These are phyloP conservation scores for Troides oblongomaculatus DNA, from an alignment of 2,888 invertebrate genomes.

Conservation along the genomic window DNA sequence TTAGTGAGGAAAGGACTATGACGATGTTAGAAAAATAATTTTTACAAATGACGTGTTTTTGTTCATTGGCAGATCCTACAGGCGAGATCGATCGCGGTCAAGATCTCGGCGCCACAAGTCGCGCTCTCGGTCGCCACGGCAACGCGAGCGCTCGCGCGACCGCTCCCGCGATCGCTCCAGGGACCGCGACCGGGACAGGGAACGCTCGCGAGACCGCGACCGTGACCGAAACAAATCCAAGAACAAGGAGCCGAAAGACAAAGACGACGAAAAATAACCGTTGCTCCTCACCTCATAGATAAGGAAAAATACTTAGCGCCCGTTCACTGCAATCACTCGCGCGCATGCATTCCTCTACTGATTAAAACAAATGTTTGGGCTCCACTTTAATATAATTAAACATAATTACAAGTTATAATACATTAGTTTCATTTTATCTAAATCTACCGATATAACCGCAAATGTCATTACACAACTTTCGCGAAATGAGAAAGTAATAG, in stretches of 20 bases:
- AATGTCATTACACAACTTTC: background rate
- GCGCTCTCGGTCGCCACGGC: constrained; percentile 84
- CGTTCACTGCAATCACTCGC: background rate
- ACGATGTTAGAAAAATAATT: background rate
- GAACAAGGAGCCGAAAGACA: constrained; percentile 80
- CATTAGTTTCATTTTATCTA: constrained; percentile 1
- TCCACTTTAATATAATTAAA: constrained; percentile 18
- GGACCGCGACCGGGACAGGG: constrained; percentile 67
- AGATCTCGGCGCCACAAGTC: constrained; percentile 85
- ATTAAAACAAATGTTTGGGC: constrained; percentile 1
- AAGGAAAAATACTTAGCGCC: constrained; percentile 1
- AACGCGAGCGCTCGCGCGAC: constrained; percentile 55
- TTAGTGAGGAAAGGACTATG: too few relatives aligned
- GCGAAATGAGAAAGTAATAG: background rate
- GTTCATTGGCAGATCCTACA: constrained; percentile 75
- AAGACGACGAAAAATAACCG: constrained; percentile 85
- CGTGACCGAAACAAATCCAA: constrained; percentile 78
- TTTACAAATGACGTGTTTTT: background rate
- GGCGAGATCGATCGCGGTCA: constrained; percentile 84
- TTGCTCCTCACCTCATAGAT: constrained; percentile 34
- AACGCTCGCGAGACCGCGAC: constrained; percentile 62
- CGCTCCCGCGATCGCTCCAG: constrained; percentile 55
- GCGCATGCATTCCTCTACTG: background rate
- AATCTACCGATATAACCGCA: background rate
- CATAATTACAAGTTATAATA: constrained; percentile 9